These are phyloP conservation scores for Forficula auricularia DNA, from an alignment of 1,140 invertebrate genomes.

Conservation along the genomic window DNA sequence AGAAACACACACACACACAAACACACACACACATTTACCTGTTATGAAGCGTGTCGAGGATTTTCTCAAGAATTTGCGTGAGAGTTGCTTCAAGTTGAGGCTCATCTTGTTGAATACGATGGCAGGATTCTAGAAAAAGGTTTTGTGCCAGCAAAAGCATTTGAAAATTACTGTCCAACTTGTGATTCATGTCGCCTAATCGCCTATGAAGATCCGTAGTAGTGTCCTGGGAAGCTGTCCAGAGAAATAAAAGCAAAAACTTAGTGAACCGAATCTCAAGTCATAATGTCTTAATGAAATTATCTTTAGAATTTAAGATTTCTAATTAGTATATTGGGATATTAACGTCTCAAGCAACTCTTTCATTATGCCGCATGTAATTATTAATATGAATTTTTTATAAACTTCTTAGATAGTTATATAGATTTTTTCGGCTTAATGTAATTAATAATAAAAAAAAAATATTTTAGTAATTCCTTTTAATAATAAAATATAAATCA, in stretches of 20 bases:
- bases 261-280: neutral
- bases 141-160: conserved; percentile 35
- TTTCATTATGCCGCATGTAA: too few relatives aligned
- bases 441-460: too few relatives aligned
- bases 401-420: too few relatives aligned
- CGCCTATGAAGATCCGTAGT: conserved; percentile 14
- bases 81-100: conserved; percentile 32
- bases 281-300: neutral
- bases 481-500: too few relatives aligned
- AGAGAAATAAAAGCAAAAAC: conserved; percentile 3
- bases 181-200: conserved; percentile 18
- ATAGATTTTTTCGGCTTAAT: too few relatives aligned
- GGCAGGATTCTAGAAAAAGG: conserved; percentile 37
- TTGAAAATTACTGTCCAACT: conserved; percentile 28
- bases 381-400: too few relatives aligned
- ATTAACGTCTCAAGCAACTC: too few relatives aligned
- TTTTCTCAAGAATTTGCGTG: conserved; percentile 33
- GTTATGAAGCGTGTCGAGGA: conserved; percentile 35
- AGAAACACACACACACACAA: too few relatives aligned
- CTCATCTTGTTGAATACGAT: conserved; percentile 37
- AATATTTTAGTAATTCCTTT: too few relatives aligned
- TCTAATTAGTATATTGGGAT: too few relatives aligned
- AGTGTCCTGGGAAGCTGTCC: conserved; percentile 8
- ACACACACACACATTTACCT: too few relatives aligned
- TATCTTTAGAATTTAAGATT: too few relatives aligned